phyloP scores from a whole-genome alignment of 2,797 vertebrate species.

The Micropoecilia bifurca region DNA sequence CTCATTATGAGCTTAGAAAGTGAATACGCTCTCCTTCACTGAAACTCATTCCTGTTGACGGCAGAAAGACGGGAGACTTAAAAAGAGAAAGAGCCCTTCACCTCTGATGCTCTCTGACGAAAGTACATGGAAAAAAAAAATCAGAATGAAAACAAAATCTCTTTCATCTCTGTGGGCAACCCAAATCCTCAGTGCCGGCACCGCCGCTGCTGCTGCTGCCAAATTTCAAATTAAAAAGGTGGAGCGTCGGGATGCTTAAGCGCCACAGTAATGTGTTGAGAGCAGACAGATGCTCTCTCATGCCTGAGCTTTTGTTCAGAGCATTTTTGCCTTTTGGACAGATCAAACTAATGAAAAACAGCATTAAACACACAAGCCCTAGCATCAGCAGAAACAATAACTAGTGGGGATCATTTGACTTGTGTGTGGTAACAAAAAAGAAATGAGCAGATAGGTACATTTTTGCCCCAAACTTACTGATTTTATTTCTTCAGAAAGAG shows the following conservation, averaged over 20 bases:
- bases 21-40: slow-evolving; percentile 35
- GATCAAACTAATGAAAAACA: slow-evolving; percentile 53
- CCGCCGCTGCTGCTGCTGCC: slow-evolving; percentile 33
- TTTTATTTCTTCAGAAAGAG: too few relatives aligned
- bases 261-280: slow-evolving; percentile 31
- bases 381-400: slow-evolving; percentile 1
- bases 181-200: slow-evolving; percentile 56
- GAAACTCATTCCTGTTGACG: slow-evolving; percentile 39
- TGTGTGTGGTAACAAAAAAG: background rate
- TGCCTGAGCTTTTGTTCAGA: slow-evolving; percentile 44
- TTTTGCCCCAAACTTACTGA: background rate
- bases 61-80: background rate
- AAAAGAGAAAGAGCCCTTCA: slow-evolving; percentile 39
- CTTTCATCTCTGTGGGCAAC: slow-evolving; percentile 70
- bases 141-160: slow-evolving; percentile 49
- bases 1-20: slow-evolving; percentile 24
- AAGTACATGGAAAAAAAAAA: slow-evolving; percentile 45
- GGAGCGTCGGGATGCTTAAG: slow-evolving; percentile 47
- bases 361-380: background rate
- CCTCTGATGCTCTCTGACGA: slow-evolving; percentile 50
- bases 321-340: slow-evolving; percentile 30
- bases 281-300: slow-evolving; percentile 41
- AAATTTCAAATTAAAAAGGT: slow-evolving; percentile 69
- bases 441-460: background rate
- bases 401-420: slow-evolving; percentile 2